phyloP scores from a whole-genome alignment of 2,113 vertebrate species.

The Aplodontia rufa region DNA sequence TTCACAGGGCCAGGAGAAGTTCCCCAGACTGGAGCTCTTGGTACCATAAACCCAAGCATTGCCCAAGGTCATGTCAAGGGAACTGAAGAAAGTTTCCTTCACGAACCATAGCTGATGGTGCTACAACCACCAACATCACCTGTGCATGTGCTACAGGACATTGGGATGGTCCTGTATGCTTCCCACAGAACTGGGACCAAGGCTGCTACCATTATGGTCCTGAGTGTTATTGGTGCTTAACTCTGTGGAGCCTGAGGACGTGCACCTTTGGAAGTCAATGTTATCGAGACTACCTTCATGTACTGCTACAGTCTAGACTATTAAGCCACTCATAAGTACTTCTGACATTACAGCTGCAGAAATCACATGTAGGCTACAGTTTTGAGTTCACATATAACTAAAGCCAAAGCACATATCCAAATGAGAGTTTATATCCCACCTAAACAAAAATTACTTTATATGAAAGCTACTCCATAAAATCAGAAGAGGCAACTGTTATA shows the following conservation, averaged over 20 bases:
- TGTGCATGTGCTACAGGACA: background rate
- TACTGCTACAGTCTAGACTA: background rate
- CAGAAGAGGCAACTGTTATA: no score
- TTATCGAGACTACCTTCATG: background rate
- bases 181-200: no score
- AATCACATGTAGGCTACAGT: background rate
- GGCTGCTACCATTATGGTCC: background rate
- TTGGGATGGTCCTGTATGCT: background rate
- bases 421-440: background rate
- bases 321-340: no score
- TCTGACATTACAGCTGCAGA: background rate
- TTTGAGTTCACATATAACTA: background rate
- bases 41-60: background rate
- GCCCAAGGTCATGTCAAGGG: background rate
- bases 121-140: no score
- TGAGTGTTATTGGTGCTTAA: background rate
- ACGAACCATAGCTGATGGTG: no score
- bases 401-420: background rate
- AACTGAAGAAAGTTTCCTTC: background rate
- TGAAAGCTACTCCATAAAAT: background rate
- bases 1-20: background rate
- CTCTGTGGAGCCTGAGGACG: background rate
- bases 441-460: background rate
- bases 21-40: no score
- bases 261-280: background rate